phyloP scores from a whole-genome alignment of 2,888 invertebrate species.

The Norana najaformis region DNA sequence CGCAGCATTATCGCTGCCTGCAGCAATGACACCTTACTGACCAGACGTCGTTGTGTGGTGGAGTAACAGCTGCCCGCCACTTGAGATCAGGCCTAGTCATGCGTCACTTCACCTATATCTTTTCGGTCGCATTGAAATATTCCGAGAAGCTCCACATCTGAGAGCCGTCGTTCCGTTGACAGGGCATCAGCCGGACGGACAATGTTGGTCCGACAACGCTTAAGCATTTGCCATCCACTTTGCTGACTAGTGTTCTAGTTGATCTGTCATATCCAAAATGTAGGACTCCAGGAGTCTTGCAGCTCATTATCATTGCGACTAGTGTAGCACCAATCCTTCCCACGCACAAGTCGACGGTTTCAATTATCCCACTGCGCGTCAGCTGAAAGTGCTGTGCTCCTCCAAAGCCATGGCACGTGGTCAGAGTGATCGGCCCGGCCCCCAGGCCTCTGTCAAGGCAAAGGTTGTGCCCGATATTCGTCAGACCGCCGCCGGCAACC shows the following conservation, averaged over 20 bases:
- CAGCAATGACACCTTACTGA: not conserved
- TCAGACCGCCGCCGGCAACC: constrained; percentile 25
- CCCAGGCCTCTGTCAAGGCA: constrained; percentile 18
- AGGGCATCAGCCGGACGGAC: not conserved
- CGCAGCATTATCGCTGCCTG: not conserved
- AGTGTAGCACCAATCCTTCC: constrained; percentile 9
- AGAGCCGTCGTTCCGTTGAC: not conserved
- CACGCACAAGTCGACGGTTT: constrained; percentile 20
- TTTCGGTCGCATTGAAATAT: constrained; percentile 20
- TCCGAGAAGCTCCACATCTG: not conserved
- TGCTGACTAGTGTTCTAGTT: not conserved
- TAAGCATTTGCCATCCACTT: not conserved
- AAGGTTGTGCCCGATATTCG: not conserved
- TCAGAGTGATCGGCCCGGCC: not conserved
- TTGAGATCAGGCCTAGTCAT: not conserved
- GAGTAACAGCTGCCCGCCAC: not conserved
- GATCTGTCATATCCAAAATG: not conserved
- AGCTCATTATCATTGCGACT: not conserved
- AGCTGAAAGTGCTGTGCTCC: constrained; percentile 29
- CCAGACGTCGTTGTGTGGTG: not conserved
- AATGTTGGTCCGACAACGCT: not conserved
- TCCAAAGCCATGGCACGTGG: constrained; percentile 22
- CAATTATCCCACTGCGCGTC: not conserved
- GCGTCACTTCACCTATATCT: not conserved
- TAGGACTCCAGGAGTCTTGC: not conserved